Conservation (phyloP, 2,888 invertebrate genomes). For the Stratiomys singularior region DNA sequence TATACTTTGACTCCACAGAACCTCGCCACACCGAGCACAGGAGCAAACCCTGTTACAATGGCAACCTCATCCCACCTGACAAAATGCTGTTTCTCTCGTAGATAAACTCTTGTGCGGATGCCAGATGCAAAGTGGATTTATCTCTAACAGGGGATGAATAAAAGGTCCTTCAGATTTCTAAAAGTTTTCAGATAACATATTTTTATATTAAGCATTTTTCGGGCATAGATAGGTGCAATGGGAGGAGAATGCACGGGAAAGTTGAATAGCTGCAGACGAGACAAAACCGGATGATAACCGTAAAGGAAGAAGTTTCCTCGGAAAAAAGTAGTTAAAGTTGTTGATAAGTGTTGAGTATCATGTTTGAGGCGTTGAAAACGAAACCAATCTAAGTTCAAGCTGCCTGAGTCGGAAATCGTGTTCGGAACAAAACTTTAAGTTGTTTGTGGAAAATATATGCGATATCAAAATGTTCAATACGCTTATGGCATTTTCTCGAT, state of each 20-base stretch:
- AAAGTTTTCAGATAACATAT: conserved; percentile 51
- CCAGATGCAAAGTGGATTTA: conserved; percentile 48
- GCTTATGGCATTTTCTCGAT: neutral
- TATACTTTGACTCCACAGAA: neutral
- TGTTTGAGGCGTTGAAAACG: conserved; percentile 9
- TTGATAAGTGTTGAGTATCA: conserved; percentile 24
- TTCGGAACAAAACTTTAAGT: neutral
- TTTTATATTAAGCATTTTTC: conserved; percentile 48
- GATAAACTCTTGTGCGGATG: conserved; percentile 22
- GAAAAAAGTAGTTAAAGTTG: conserved; percentile 32
- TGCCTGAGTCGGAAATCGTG: neutral
- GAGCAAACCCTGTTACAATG: too few species aligned
- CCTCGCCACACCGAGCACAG: neutral
- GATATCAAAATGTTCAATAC: neutral
- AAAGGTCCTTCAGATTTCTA: conserved; percentile 48
- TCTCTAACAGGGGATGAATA: conserved; percentile 48
- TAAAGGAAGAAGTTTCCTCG: conserved; percentile 2
- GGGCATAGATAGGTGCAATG: conserved; percentile 3
- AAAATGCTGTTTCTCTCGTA: conserved; percentile 25
- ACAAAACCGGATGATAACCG: conserved; percentile 1
- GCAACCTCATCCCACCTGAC: neutral
- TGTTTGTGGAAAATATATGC: neutral
- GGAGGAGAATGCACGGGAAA: neutral
- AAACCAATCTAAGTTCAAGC: neutral
- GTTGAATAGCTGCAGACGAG: conserved; percentile 26